Conservation (phyloP, 2,113 vertebrate genomes). For the Tachysurus vachellii region DNA sequence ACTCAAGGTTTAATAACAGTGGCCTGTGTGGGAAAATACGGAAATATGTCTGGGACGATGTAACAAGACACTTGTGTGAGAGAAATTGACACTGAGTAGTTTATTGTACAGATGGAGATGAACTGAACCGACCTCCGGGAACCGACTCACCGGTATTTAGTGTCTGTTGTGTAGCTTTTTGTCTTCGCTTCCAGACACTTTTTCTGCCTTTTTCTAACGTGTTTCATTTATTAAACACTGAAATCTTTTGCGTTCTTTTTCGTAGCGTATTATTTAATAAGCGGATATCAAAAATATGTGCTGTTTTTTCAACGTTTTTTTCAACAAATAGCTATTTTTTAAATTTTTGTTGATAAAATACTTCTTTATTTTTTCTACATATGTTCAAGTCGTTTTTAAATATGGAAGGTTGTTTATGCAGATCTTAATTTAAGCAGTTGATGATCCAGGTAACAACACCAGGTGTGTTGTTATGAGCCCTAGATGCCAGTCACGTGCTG, state of each 20-base stretch:
- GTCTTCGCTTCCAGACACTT: conserved; percentile 7
- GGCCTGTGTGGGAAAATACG: not conserved
- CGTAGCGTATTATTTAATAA: not conserved
- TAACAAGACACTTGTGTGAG: not conserved
- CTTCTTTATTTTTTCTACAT: not conserved
- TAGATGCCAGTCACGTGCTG: conserved; percentile 50
- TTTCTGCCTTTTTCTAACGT: not conserved
- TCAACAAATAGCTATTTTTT: not conserved
- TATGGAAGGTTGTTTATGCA: not conserved
- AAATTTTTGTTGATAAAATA: not conserved
- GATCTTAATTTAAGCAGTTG: not conserved
- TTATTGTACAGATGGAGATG: conserved; percentile 48
- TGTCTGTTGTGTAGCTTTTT: conserved; percentile 38
- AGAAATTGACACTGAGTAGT: conserved; percentile 7
- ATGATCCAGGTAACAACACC: not conserved
- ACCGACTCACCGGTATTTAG: conserved; percentile 53
- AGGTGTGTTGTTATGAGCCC: conserved; percentile 28
- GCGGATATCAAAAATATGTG: not conserved
- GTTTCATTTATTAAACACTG: not conserved
- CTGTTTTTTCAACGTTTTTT: not conserved
- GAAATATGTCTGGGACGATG: not conserved
- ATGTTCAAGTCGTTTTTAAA: not conserved
- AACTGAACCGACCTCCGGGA: conserved; percentile 63
- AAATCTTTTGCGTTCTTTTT: not conserved
- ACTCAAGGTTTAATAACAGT: conserved; percentile 18